Percentiles rank a stretch among this genome's conserved stretches.
Conservation (phyloP, 2,797 vertebrate species). For the Gymnoscopelus microlampas region DNA sequence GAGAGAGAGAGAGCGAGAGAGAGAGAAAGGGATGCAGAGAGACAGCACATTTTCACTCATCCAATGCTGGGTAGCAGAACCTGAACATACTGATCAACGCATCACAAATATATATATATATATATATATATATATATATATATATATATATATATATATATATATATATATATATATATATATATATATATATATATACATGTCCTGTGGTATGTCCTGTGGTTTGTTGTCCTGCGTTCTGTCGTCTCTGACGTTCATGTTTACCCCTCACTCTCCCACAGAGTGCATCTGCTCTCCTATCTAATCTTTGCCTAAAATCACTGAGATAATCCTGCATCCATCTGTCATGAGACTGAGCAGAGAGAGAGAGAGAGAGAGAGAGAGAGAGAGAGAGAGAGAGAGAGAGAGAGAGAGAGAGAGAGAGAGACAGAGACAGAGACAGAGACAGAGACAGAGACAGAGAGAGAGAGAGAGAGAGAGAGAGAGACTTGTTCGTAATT, state of each 20-base stretch:
- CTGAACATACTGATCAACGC: background rate
- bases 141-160: too few relatives aligned
- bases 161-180: too few relatives aligned
- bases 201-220: background rate
- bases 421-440: conserved; percentile 16
- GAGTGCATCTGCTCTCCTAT: conserved; percentile 83
- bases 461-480: conserved; percentile 21
- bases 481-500: conserved; percentile 33
- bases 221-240: conserved; percentile 50
- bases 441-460: conserved; percentile 25
- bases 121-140: too few relatives aligned
- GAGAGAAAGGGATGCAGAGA: too few relatives aligned
- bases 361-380: conserved; percentile 18
- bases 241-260: conserved; percentile 58
- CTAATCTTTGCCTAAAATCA: conserved; percentile 87
- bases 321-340: conserved; percentile 83
- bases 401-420: conserved; percentile 7
- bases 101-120: too few relatives aligned
- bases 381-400: conserved; percentile 33
- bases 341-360: conserved; percentile 65
- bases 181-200: too few relatives aligned
- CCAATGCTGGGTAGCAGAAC: too few relatives aligned
- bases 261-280: conserved; percentile 74
- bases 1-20: too few relatives aligned
- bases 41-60: too few relatives aligned